A percentile compares a stretch with the other conserved stretches of the same genome.
These are phyloP conservation scores for Python bivittatus DNA, from an alignment of 2,113 vertebrate genomes.

Conservation along the genomic window DNA sequence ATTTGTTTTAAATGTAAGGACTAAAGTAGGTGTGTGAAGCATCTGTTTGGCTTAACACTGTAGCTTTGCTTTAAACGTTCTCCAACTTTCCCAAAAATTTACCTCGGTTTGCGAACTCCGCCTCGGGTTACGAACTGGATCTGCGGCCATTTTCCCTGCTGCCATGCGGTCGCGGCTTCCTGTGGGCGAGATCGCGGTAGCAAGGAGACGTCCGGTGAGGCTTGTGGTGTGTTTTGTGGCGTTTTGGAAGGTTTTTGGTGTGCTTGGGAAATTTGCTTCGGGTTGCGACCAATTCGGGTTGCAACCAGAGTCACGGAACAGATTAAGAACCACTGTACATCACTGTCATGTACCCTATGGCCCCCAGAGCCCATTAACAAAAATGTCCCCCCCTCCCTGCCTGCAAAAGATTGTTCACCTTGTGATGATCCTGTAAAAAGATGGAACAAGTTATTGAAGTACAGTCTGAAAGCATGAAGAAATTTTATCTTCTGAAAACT, in stretches of 20 bases:
- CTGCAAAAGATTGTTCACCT: not conserved
- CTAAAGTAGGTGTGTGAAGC: not conserved
- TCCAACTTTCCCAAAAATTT: not conserved
- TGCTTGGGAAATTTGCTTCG: too few species aligned
- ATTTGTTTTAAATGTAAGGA: not conserved
- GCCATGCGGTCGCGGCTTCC: too few species aligned
- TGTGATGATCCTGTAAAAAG: not conserved
- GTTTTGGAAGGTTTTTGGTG: too few species aligned
- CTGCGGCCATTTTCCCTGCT: too few species aligned
- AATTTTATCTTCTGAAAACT: not conserved
- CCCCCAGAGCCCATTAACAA: not conserved
- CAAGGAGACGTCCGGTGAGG: too few species aligned
- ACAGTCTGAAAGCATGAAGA: not conserved
- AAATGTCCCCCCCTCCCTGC: not conserved
- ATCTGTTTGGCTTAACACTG: not conserved
- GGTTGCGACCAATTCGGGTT: too few species aligned
- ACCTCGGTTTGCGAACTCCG: too few species aligned
- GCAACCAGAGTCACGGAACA: too few species aligned
- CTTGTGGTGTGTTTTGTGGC: too few species aligned
- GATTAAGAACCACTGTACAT: too few species aligned
- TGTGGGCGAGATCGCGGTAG: too few species aligned
- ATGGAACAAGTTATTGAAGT: not conserved
- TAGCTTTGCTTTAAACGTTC: not conserved
- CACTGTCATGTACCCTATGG: not conserved
- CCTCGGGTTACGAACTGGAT: too few species aligned